Percentiles rank a stretch among this genome's conserved stretches.
Evolutionary conservation across 2,113 vertebrate genomes (phyloP).

Genomic region (Actenoides lindsayi): DNA sequence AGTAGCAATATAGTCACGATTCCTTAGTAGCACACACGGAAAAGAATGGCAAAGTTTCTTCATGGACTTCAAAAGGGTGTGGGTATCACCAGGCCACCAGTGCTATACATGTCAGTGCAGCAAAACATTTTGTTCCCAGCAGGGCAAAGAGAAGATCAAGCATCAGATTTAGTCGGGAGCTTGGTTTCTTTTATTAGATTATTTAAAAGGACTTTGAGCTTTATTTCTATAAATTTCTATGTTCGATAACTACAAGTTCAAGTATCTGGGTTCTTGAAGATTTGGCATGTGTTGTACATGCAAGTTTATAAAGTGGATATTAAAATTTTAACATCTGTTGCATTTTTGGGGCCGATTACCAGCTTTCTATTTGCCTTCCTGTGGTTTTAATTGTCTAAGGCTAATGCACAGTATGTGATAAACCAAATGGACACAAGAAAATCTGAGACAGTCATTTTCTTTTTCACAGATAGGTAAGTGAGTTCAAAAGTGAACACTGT

Average conservation of each 20-base stretch:
- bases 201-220: not conserved
- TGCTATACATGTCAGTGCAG: not conserved
- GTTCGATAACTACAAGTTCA: not conserved
- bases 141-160: not conserved
- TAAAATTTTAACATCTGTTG: slow-evolving; percentile 2
- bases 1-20: not conserved
- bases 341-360: not conserved
- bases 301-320: not conserved
- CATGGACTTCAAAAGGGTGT: not conserved
- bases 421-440: not conserved
- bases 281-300: not conserved
- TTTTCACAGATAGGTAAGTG: not conserved
- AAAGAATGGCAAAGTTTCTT: not conserved
- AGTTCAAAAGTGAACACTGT: not conserved
- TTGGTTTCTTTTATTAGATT: not conserved
- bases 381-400: not conserved
- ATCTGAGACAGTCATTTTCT: not conserved
- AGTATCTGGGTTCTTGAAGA: not conserved
- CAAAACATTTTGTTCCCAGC: not conserved
- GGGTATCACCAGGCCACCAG: not conserved
- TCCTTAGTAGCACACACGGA: not conserved
- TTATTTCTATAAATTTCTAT: not conserved
- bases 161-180: not conserved
- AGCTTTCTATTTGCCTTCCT: not conserved
- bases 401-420: not conserved